These are phyloP conservation scores for Sardina pilchardus DNA, from an alignment of 2,113 vertebrate genomes.

Conservation along the genomic window DNA sequence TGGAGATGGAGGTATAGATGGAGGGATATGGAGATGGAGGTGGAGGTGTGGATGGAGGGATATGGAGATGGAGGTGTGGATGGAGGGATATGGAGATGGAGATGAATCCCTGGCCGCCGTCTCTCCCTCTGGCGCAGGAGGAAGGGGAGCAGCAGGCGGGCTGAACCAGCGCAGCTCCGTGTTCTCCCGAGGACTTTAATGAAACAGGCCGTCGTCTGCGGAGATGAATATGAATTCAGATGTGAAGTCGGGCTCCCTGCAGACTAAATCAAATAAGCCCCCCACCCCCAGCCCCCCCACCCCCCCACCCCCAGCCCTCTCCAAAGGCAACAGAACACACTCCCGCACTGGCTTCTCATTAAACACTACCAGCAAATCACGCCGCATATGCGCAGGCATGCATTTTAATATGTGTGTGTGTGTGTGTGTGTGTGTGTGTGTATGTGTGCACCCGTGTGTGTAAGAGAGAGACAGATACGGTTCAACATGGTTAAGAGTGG, in stretches of 20 bases:
- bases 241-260: conserved; percentile 23
- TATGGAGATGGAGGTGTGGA: background rate
- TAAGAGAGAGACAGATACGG: conserved; percentile 3
- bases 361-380: conserved; percentile 11
- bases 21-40: background rate
- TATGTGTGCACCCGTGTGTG: conserved; percentile 15
- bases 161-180: background rate
- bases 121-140: background rate
- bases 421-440: conserved; percentile 21
- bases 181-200: conserved; percentile 47
- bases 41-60: background rate
- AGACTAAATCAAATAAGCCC: conserved; percentile 49
- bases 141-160: background rate
- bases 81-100: background rate
- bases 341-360: conserved; percentile 39
- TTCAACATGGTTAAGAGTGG: conserved; percentile 8
- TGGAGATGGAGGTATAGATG: too few species aligned
- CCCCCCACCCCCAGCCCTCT: background rate
- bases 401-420: conserved; percentile 42
- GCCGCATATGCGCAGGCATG: conserved; percentile 30
- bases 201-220: conserved; percentile 38
- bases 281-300: conserved; percentile 19
- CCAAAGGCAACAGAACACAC: conserved; percentile 2
- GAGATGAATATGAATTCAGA: conserved; percentile 40
- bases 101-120: background rate